Evolutionary conservation across 2,888 invertebrate species (phyloP), one percentile per base, ranked within the genome.

Genomic region (Andricus curvator): DNA sequence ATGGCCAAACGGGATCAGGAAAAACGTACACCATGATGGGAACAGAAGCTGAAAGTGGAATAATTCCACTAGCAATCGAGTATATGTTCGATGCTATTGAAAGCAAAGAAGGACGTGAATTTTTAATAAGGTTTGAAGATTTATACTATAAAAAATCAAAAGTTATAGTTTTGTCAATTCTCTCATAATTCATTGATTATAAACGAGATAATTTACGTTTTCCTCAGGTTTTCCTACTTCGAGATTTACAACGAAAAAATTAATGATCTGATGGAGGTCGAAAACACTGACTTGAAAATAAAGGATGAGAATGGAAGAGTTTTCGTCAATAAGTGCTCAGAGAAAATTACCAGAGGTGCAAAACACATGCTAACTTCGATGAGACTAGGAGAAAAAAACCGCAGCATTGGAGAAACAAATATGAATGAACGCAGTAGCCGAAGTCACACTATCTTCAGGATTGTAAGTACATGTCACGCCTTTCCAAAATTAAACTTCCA

Each of bases 1-100:
- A 98, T 91, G 98, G 98, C 11, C 98, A 98, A 92, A 98, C 98
- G 6, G 96, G 97, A 1, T 97, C 97, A 0, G 98, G 98, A 78
- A 97, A 97, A 92, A 97, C 97, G 0, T 96, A 96, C 88, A 97
- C 97, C 0, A 97, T 97, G 96, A 94, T 96, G 90, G 98, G 98
- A 0, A 94, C 94, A 51, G 93, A 94, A 0, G 87, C 93, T 0
- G 95, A 95, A 62, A 95, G 95, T 0, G 98, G 98, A 1, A 95
- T 98, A 13, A 96, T 98, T 88, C 95, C 95, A 0, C 90, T 96
- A 60, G 95, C 97, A 1, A 94, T 97, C 0, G 92, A 95, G 13
- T 94, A 96, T 88, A 94, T 97, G 60, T 97, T 97, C 90, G 93
- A 95, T 62, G 93, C 94, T 77, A 96, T 97, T 64, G 94, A 95